Evolutionary conservation across 2,113 vertebrate genomes (phyloP), one percentile per base, ranked within the genome.

Genomic region (Chaetodon trifascialis): DNA sequence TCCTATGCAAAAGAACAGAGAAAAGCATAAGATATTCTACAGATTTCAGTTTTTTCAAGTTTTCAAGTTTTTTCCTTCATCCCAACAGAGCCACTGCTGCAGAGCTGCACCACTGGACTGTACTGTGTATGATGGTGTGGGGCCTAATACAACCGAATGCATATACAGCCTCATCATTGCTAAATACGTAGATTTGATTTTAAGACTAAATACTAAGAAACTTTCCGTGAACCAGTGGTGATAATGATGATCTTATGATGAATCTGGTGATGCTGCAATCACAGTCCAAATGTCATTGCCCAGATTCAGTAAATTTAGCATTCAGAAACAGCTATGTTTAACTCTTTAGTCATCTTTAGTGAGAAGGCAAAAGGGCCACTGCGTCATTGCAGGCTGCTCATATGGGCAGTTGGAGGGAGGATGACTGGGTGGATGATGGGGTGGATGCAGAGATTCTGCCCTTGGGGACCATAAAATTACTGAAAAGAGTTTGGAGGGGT

Each of bases 381-480:
- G 71, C 21, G 2, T 79, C 81, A 49, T 56, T 21, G 34, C 38
- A 79, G n/a, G 52, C 65, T 96, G 52, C 65, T 96, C 91, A 95
- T 89, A 95, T 95, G 91, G 92, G 92, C 77, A 70, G 81, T 72
- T 82, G 79, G 80, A 73, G 81, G 38, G 36, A 71, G 8, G 68
- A 11, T 49, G 77, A 21, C 56, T 51, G 76, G 73, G 72, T 71
- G 82, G 79, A 58, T 81, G 79, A 76, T 55, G 81, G 83, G 73
- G 4, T 81, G 64, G 86, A 68, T 74, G 73, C 75, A 73, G 70
- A 64, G 66, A 82, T 78, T 90, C 77, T 85, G 86, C 89, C 94
- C 94, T 89, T 85, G 59, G 87, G 91, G 94, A 95, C 93, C 94
- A 92, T 95, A 94, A 97, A 97, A 95, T 95, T 91, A 95, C 92